Conservation (phyloP, 2,113 vertebrate genomes). For the Rhadina sibilatrix region DNA sequence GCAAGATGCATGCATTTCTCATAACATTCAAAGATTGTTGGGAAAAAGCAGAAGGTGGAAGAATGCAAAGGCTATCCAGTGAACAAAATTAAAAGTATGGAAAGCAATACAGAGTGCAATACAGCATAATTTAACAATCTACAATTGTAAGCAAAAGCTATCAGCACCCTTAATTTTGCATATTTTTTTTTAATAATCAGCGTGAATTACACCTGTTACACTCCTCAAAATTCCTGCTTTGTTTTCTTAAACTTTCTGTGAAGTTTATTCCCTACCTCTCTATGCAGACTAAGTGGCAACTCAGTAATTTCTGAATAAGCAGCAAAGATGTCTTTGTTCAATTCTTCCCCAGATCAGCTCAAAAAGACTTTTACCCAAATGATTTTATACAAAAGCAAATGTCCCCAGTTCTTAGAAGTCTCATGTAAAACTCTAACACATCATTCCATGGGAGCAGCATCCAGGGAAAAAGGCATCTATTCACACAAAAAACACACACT, state of each 20-base stretch:
- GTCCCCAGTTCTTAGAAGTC: not conserved
- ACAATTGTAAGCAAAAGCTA: not conserved
- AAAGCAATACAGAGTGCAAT: not conserved
- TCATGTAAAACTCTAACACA: not conserved
- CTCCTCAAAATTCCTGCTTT: not conserved
- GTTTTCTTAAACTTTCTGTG: not conserved
- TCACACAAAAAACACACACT: not conserved
- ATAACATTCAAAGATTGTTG: not conserved
- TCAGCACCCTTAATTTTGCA: not conserved
- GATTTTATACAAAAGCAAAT: conserved; percentile 9
- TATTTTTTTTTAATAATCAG: not conserved
- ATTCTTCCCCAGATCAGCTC: not conserved
- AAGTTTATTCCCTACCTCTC: not conserved
- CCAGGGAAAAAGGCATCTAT: conserved; percentile 21
- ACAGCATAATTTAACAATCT: not conserved
- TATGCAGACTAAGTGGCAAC: not conserved
- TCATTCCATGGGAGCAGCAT: not conserved
- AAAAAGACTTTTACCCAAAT: not conserved
- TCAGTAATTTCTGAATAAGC: not conserved
- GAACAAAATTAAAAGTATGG: not conserved
- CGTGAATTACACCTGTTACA: not conserved
- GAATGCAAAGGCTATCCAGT: not conserved
- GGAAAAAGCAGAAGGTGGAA: not conserved
- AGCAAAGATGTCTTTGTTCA: not conserved
- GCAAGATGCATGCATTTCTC: not conserved